Conservation (phyloP, 2,888 invertebrate species). For the Heliconius aoede region DNA sequence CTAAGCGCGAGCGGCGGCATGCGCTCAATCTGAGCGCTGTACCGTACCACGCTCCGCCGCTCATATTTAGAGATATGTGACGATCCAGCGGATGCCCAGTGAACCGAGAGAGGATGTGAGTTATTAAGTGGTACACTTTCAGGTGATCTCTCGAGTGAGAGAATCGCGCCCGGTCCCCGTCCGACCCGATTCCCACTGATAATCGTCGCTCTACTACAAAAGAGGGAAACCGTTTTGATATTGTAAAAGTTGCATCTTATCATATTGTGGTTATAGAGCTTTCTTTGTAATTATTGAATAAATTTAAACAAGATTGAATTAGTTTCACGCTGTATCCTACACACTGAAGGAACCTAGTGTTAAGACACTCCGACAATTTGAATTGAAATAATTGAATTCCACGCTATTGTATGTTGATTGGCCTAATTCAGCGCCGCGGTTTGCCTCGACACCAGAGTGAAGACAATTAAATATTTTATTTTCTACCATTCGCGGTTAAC, state of each 20-base stretch:
- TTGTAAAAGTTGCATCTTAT: slow-evolving; percentile 2
- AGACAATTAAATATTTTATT: too few relatives aligned
- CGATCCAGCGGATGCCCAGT: slow-evolving; percentile 81
- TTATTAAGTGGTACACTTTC: slow-evolving; percentile 82
- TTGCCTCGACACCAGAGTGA: too few relatives aligned
- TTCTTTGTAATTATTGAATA: not conserved
- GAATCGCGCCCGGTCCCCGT: slow-evolving; percentile 65
- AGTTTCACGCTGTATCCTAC: too few relatives aligned
- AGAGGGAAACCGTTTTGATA: slow-evolving; percentile 29
- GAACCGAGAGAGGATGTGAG: slow-evolving; percentile 82
- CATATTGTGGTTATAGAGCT: not conserved
- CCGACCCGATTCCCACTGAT: slow-evolving; percentile 53
- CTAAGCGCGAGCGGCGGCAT: slow-evolving; percentile 41
- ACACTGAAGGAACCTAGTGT: too few relatives aligned
- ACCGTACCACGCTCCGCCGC: slow-evolving; percentile 71
- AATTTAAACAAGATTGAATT: too few relatives aligned
- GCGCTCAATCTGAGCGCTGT: slow-evolving; percentile 60
- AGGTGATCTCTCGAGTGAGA: slow-evolving; percentile 83
- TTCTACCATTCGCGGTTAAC: too few relatives aligned
- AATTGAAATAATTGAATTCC: too few relatives aligned
- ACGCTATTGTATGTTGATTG: too few relatives aligned
- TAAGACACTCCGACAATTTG: too few relatives aligned
- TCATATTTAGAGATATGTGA: slow-evolving; percentile 82
- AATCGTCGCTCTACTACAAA: slow-evolving; percentile 51
- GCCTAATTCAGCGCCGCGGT: too few relatives aligned